These are phyloP conservation scores for Frankliniella fusca DNA, from an alignment of 2,888 invertebrate species.

Conservation along the genomic window DNA sequence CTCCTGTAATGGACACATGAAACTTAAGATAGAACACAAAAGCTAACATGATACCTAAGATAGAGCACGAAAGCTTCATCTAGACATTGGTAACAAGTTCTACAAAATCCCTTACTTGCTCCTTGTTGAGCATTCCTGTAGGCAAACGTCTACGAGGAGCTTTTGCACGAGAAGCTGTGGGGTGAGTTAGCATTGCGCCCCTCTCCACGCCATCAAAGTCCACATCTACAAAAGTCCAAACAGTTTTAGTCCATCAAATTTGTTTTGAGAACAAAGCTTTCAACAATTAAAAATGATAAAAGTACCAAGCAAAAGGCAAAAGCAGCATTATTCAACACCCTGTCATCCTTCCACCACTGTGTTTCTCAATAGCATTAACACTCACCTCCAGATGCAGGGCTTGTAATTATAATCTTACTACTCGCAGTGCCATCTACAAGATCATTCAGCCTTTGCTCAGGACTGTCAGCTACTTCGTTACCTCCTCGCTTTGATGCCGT, in stretches of 20 bases:
- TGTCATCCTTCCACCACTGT: neutral
- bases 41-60: slow-evolving; percentile 31
- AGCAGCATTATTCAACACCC: too few relatives aligned
- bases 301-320: too few relatives aligned
- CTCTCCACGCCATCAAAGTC: slow-evolving; percentile 52
- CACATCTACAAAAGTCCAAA: slow-evolving; percentile 41
- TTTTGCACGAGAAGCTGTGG: slow-evolving; percentile 56
- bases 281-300: neutral
- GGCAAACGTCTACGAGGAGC: slow-evolving; percentile 65
- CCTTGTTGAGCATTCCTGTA: slow-evolving; percentile 50
- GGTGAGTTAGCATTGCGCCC: slow-evolving; percentile 50
- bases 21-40: neutral
- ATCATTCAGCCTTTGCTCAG: slow-evolving; percentile 6
- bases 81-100: slow-evolving; percentile 36
- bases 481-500: slow-evolving; percentile 25
- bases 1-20: slow-evolving; percentile 27
- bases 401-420: slow-evolving; percentile 18
- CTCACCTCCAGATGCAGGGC: slow-evolving; percentile 28
- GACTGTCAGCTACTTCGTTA: slow-evolving; percentile 18
- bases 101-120: slow-evolving; percentile 42
- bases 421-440: slow-evolving; percentile 22
- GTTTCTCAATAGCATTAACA: neutral
- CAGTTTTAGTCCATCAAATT: neutral
- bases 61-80: neutral
- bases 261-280: neutral